phyloP scores from a whole-genome alignment of 2,888 invertebrate genomes.

The Caenorhabditis sp. region DNA sequence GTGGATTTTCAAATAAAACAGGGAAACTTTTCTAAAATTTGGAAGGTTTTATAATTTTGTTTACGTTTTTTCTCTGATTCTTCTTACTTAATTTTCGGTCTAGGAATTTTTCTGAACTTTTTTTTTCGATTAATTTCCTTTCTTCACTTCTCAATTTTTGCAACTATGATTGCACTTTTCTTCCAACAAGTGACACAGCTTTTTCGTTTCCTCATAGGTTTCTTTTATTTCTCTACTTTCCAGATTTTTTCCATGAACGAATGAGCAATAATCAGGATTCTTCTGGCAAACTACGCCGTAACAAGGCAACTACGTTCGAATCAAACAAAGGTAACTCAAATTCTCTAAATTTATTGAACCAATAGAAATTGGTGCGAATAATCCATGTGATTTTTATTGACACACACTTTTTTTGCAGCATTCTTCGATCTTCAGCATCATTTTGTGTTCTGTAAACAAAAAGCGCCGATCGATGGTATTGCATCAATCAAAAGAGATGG shows the following conservation, averaged over 20 bases:
- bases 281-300: conserved; percentile 40
- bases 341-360: too few relatives aligned
- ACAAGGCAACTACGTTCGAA: conserved; percentile 43
- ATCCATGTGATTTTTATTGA: neutral
- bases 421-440: conserved; percentile 44
- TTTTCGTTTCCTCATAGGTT: neutral
- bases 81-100: too few relatives aligned
- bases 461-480: conserved; percentile 37
- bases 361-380: neutral
- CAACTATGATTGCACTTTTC: neutral
- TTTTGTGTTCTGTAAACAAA: conserved; percentile 37
- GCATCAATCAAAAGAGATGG: conserved; percentile 36
- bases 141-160: neutral
- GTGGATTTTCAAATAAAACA: too few relatives aligned
- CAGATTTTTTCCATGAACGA: conserved; percentile 26
- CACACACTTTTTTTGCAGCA: conserved; percentile 18
- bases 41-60: too few relatives aligned
- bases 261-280: conserved; percentile 24
- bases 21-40: too few relatives aligned
- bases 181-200: neutral
- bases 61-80: too few relatives aligned
- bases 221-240: neutral
- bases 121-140: neutral
- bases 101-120: neutral
- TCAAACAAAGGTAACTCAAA: conserved; percentile 3